phyloP scores from a whole-genome alignment of 2,113 vertebrate genomes.

The Rhadina sibilatrix region DNA sequence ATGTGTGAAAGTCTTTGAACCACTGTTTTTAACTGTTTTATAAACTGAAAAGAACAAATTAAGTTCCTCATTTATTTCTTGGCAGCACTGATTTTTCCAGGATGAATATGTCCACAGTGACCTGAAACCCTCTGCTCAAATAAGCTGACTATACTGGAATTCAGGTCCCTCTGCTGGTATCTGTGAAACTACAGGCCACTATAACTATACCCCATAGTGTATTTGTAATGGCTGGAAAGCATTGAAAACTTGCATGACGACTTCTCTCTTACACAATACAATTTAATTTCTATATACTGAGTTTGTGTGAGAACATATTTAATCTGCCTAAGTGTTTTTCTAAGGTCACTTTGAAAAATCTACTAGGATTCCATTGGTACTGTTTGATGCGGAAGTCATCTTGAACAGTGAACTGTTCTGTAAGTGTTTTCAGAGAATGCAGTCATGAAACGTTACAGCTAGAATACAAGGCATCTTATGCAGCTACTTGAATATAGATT shows the following conservation, averaged over 20 bases:
- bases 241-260: not conserved
- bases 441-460: not conserved
- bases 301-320: not conserved
- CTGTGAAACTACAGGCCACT: not conserved
- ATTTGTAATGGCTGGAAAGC: not conserved
- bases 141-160: not conserved
- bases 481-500: not conserved
- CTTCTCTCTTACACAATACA: not conserved
- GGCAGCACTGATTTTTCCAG: not conserved
- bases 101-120: not conserved
- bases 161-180: not conserved
- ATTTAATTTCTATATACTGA: not conserved
- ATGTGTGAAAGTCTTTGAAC: not conserved
- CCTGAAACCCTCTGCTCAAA: not conserved
- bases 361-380: fast-evolving
- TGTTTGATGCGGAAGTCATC: not conserved
- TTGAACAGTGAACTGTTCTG: not conserved
- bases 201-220: fast-evolving
- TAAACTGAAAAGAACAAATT: not conserved
- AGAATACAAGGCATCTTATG: not conserved
- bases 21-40: not conserved
- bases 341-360: not conserved
- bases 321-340: not conserved
- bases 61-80: not conserved
- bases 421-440: not conserved